Percentiles rank a stretch among this genome's conserved stretches.
Evolutionary conservation across 2,113 vertebrate genomes (phyloP).

Genomic region (Bujurquina vittata): DNA sequence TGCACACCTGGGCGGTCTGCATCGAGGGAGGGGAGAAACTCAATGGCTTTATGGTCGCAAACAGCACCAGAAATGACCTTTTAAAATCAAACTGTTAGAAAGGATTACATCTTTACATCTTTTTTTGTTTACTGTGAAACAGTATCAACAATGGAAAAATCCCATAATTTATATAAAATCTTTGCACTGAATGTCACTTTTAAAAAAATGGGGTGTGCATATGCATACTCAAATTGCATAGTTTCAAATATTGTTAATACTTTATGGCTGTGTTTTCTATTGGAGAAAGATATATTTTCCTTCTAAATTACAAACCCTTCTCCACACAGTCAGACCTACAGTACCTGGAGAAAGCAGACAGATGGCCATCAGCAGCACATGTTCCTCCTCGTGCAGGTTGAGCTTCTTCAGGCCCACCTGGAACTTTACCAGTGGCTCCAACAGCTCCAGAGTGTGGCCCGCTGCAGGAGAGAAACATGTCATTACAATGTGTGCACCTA

Average conservation of each 20-base stretch:
- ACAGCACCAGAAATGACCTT: background rate
- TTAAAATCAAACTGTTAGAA: background rate
- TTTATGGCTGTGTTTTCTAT: too few relatives aligned
- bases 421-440: conserved; percentile 96
- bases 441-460: conserved; percentile 92
- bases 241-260: background rate
- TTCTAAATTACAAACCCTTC: background rate
- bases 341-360: conserved; percentile 96
- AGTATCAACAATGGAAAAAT: background rate
- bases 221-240: background rate
- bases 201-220: background rate
- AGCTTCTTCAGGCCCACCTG: conserved; percentile 97
- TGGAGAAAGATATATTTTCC: background rate
- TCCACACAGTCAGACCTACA: conserved; percentile 6
- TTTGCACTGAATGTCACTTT: background rate
- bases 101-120: background rate
- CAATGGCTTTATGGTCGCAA: background rate
- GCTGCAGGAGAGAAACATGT: conserved; percentile 76
- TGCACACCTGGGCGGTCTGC: conserved; percentile 93
- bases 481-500: conserved; percentile 1
- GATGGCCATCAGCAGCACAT: conserved; percentile 98
- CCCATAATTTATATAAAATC: background rate
- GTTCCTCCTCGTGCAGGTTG: conserved; percentile 92
- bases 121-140: background rate
- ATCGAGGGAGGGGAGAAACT: background rate